Evolutionary conservation across 1,140 invertebrate species (phyloP).

Genomic region (Eueides isabella): DNA sequence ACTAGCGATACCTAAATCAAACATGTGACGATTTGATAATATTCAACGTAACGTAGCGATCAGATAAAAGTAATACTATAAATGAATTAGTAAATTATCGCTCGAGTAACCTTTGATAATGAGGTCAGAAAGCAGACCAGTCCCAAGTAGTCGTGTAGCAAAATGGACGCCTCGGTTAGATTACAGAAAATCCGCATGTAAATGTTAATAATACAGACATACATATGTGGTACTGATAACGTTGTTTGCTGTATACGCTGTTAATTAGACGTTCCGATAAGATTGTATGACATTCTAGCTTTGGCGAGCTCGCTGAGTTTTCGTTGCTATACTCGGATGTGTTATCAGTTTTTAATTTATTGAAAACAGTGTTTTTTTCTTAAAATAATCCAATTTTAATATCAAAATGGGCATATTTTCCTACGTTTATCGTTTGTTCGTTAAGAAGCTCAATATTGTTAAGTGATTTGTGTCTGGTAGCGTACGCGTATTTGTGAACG

Average conservation of each 20-base stretch:
- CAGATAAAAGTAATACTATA: not conserved
- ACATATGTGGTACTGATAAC: not conserved
- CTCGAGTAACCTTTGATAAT: not conserved
- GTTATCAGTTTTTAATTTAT: not conserved
- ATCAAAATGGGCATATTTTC: slow-evolving; percentile 71
- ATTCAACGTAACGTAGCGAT: too few species aligned
- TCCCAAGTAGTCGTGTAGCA: not conserved
- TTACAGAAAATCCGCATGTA: slow-evolving; percentile 15
- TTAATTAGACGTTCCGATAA: slow-evolving; percentile 12
- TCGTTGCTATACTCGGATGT: not conserved
- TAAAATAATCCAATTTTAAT: slow-evolving; percentile 13
- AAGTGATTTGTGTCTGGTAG: slow-evolving; percentile 30
- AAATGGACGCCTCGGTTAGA: slow-evolving; percentile 38
- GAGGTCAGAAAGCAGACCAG: not conserved
- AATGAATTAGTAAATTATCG: not conserved
- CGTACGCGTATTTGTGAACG: not conserved
- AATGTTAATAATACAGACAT: not conserved
- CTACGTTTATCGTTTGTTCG: slow-evolving; percentile 72
- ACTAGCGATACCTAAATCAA: not conserved
- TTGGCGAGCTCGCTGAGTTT: not conserved
- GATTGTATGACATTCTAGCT: not conserved
- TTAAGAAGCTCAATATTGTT: slow-evolving; percentile 54
- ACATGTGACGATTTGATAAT: not conserved
- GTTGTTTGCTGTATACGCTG: not conserved
- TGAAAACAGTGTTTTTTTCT: not conserved